Base-by-base conservation (phyloP, 1,140 invertebrate genomes). In the Neodiprion fabricii region DNA sequence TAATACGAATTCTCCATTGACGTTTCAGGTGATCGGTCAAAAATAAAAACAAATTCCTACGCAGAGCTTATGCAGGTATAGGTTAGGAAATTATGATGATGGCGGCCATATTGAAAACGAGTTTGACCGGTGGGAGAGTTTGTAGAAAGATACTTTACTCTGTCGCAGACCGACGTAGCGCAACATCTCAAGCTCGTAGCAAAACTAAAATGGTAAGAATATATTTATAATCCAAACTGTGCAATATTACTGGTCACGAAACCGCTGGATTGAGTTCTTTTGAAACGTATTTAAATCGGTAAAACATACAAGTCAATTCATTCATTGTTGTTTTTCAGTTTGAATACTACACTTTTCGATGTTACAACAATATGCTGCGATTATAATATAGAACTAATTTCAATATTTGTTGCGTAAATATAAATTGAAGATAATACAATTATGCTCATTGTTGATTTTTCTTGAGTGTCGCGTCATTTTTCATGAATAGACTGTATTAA, bases 91-190 rank as follows among this genome's bases (percentile, higher is more conserved):
- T 12, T 61, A 17, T 61, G 53, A 61, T 9, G n/a, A 61, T 61
- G 53, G 53, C 53, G 53, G 53, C 53, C 53, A 61, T 61, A 61
- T 61, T 61, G 53, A 61, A 61, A 61, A 12, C 11, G 53, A 61
- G 53, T 61, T 61, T 61, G n/a, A 61, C 7, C 53, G 9, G 53
- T 14, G 53, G 53, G 11, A 17, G n/a, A 61, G 11, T 61, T 12
- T 17, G 11, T 17, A 61, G 53, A 61, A 61, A 61, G 53, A 61
- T 61, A 61, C 53, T 61, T 61, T 61, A 61, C 53, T 12, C 53
- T 61, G 53, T 12, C n/a, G 9, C 9, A 61, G 53, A 61, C 9
- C 53, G 53, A 61, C 53, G 53, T 61, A 61, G 28, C 5, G 28
- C 53, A 61, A 17, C 53, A 61, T 61, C 53, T 14, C 53, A 61